Conservation (phyloP, 2,888 invertebrate species). For the Arrhopalites spinosus region DNA sequence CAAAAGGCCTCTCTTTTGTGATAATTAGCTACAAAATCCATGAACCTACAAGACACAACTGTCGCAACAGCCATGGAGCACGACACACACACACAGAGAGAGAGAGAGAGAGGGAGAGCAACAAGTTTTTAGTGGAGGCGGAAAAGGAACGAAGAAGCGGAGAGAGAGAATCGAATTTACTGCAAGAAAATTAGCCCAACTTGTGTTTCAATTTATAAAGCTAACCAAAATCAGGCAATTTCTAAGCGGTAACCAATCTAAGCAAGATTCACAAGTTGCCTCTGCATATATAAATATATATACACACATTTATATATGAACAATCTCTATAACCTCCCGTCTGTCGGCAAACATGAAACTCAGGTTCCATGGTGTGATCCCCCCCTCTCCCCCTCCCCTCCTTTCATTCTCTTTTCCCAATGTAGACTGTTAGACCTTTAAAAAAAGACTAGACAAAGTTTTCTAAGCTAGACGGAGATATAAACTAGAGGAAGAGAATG, state of each 20-base stretch:
- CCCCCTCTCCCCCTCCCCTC: no score
- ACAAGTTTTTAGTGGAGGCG: slow-evolving; percentile 25
- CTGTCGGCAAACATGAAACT: slow-evolving; percentile 32
- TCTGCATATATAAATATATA: neutral
- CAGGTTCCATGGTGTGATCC: slow-evolving; percentile 3
- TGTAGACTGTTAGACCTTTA: no score
- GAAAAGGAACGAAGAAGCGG: neutral
- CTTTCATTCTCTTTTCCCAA: no score
- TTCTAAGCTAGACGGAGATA: neutral
- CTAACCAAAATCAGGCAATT: slow-evolving; percentile 33
- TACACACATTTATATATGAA: neutral
- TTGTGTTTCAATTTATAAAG: slow-evolving; percentile 31
- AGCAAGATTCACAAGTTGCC: slow-evolving; percentile 15
- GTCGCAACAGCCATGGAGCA: no score
- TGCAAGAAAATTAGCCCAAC: slow-evolving; percentile 33
- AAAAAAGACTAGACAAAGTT: neutral
- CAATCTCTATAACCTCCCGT: neutral
- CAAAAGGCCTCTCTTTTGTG: no score
- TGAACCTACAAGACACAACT: no score
- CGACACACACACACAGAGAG: neutral
- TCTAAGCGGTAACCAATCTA: slow-evolving; percentile 34
- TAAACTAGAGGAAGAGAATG: neutral
- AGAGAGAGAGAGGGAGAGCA: slow-evolving; percentile 13
- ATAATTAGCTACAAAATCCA: no score
- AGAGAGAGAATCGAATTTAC: slow-evolving; percentile 14